These are phyloP conservation scores for Capreolus pygargus DNA, from an alignment of 2,113 vertebrate species.

Conservation along the genomic window DNA sequence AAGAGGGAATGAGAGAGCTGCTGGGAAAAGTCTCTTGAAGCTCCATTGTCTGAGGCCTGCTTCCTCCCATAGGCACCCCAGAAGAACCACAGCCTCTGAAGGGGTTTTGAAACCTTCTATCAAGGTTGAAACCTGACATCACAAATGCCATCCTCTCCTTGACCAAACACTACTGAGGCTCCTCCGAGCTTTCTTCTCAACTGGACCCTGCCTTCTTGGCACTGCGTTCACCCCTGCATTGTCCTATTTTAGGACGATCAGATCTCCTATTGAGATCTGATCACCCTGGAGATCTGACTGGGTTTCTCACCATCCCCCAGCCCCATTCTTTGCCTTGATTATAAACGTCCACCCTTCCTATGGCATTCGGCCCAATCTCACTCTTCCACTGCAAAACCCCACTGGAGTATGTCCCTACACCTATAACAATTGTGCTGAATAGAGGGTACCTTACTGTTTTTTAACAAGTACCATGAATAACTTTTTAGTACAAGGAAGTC, in stretches of 20 bases:
- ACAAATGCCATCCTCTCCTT: neutral
- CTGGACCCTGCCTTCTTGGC: neutral
- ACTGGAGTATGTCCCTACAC: neutral
- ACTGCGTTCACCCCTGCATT: neutral
- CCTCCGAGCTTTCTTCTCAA: neutral
- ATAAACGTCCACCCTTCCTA: neutral
- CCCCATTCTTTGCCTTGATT: neutral
- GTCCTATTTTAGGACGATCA: neutral
- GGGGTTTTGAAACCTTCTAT: neutral
- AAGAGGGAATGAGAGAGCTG: neutral
- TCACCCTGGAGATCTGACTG: neutral
- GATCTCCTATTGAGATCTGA: neutral
- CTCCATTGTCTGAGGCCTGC: neutral
- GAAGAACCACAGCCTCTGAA: neutral
- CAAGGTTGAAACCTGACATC: neutral
- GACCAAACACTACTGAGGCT: neutral
- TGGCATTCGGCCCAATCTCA: neutral
- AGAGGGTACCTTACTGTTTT: neutral
- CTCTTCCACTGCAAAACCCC: neutral
- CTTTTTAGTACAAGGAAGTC: neutral
- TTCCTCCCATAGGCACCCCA: neutral
- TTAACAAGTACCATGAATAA: neutral
- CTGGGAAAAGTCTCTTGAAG: neutral
- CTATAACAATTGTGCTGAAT: neutral
- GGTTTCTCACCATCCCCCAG: neutral